Evolutionary conservation across 2,113 vertebrate genomes (phyloP), one percentile per base, ranked within the genome.

Genomic region (Prinia subflava): DNA sequence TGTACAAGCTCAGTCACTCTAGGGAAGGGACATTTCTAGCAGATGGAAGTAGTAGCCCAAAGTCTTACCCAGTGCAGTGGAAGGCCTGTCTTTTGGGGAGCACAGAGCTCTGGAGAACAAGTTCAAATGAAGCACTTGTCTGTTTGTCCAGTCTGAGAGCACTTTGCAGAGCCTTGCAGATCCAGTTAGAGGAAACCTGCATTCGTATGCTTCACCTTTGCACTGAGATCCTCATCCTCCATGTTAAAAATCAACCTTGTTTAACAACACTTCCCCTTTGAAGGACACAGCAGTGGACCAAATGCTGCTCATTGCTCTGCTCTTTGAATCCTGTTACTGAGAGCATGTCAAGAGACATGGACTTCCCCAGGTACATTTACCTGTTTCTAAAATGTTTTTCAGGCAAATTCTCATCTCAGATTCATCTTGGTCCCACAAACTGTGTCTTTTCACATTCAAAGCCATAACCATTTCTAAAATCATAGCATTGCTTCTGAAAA

Each of bases 1-100:
- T 28, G 15, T 21, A 63, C 22, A 83, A 42, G 3, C 3, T 41
- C 53, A 56, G 39, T 24, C 5, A 19, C 37, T 41, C 28, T 22
- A 65, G 24, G 46, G 22, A 10, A 53, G 3, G 3, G 6, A n/a
- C 9, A 18, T 35, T 77, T 81, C 19, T 24, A 21, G 19, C 2
- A 56, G 18, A 19, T 0, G 0, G 12, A 67, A 59, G 33, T 2
- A 30, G 33, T 11, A 39, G 33, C 5, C n/a, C 0, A 0, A 71
- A 37, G 17, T 13, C 16, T 41, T 47, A 11, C 15, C 37, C 5
- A 5, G 11, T 62, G 31, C 7, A 22, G 47, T 30, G 23, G 15
- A 92, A 69, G 4, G 20, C 10, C 23, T 53, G 14, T 30, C 7
- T 76, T 83, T 60, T 20, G 30, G 76, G 12, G 5, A 12, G 14